A percentile compares a stretch with the other conserved stretches of the same genome.
Evolutionary conservation across 2,888 invertebrate species (phyloP).

Genomic region (Drosophila mercatorum): DNA sequence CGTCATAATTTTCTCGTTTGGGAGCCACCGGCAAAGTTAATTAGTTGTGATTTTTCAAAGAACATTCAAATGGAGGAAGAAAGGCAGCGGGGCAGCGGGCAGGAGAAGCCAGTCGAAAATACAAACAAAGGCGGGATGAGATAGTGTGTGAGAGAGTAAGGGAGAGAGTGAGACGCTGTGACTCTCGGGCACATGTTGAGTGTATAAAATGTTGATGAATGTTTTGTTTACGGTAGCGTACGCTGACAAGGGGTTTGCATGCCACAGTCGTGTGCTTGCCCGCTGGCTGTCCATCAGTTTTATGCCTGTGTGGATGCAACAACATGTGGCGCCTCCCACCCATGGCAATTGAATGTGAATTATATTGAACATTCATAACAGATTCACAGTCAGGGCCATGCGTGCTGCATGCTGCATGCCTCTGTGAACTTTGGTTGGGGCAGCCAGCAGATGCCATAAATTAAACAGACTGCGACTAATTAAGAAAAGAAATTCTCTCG

Average conservation of each 20-base stretch:
- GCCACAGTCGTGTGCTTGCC: constrained; percentile 22
- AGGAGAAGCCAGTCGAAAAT: constrained; percentile 6
- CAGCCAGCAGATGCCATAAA: constrained; percentile 63
- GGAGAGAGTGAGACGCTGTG: background rate
- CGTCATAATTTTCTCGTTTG: constrained; percentile 43
- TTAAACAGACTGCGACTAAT: constrained; percentile 76
- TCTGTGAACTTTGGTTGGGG: constrained; percentile 35
- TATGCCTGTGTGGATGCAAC: constrained; percentile 32
- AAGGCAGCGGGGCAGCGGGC: constrained; percentile 2
- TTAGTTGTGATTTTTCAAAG: constrained; percentile 80
- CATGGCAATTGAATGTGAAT: constrained; percentile 73
- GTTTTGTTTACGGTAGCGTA: constrained; percentile 69
- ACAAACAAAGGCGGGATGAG: constrained; percentile 2
- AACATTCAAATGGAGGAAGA: constrained; percentile 66
- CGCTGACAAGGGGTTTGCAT: constrained; percentile 57
- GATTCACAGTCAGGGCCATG: constrained; percentile 21
- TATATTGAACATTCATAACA: constrained; percentile 57
- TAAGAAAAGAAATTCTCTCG: constrained; percentile 66
- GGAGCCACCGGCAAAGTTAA: constrained; percentile 85
- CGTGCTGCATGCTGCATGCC: constrained; percentile 37
- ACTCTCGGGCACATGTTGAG: constrained; percentile 70
- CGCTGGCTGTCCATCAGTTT: constrained; percentile 22
- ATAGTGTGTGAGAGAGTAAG: background rate
- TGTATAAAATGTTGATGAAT: constrained; percentile 78
- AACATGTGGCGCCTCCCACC: constrained; percentile 60